phyloP scores from a whole-genome alignment of 92 coral and sea anemone species.

The Phymanthus crucifer region DNA sequence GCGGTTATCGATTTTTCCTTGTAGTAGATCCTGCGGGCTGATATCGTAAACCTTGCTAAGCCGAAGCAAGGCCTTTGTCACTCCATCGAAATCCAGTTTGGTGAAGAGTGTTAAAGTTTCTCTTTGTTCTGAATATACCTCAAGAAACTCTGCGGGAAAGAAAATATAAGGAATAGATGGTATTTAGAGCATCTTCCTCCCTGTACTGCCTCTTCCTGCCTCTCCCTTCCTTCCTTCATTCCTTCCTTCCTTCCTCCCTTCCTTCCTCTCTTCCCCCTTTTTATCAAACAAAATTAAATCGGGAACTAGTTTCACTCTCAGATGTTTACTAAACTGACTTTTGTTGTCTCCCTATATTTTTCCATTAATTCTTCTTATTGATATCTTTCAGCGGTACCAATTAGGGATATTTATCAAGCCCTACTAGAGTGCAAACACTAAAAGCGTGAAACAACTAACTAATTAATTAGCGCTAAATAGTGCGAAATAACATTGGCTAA shows the following conservation, averaged over 20 bases:
- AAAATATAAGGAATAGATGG: neutral
- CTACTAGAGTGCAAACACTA: no score
- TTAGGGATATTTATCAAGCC: no score
- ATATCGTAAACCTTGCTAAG: conserved; percentile 51
- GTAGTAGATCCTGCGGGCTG: conserved; percentile 32
- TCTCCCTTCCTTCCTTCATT: neutral
- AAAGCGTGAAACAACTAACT: no score
- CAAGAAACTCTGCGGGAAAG: conserved; percentile 31
- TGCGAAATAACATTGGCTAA: no score
- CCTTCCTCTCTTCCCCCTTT: neutral
- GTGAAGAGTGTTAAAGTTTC: conserved; percentile 21
- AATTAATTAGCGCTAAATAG: no score
- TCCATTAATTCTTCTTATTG: no score
- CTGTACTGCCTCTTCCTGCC: neutral
- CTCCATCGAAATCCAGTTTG: conserved; percentile 46
- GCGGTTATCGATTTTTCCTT: conserved; percentile 21
- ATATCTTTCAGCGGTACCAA: no score
- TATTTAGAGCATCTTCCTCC: no score
- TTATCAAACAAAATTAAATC: no score
- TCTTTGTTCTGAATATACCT: conserved; percentile 11
- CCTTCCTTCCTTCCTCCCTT: neutral
- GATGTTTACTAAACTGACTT: neutral
- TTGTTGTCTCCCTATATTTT: neutral
- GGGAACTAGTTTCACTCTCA: neutral
- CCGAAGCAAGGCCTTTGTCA: conserved; percentile 48